Base-by-base conservation (phyloP, 2,888 invertebrate genomes). In the Dermolepida albohirtum region DNA sequence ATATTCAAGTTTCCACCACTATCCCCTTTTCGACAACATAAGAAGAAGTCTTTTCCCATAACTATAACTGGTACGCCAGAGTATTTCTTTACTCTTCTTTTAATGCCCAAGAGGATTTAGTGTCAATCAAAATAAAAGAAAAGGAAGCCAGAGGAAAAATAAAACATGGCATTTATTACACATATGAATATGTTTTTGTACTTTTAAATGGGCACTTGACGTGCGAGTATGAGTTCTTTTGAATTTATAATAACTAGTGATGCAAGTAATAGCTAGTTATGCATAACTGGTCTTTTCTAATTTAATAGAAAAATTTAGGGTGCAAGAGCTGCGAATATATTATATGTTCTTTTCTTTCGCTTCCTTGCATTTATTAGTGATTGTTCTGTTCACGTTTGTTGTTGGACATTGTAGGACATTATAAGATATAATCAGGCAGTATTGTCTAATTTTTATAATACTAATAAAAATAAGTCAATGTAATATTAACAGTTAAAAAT, bases 121-220 rank as follows among this genome's bases (percentile, higher is more conserved):
- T 17, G 49, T 49, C 49, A 49, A 49, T 49, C 49, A 49, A 22
- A 16, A 11, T 22, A 17, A 10, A 49, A 49, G 49, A 16, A 49
- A 17, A 49, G 49, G 22, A 22, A 16, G 22, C 22, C 8, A 49
- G 22, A 49, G 17, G n/a, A 11, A 17, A 22, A 49, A 17, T 1
- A 49, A 16, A 16, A 6, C 22, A 16, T 8, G 49, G 49, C 17
- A 49, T 17, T 49, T 49, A 49, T 49, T 49, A 49, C 22, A n/a
- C 49, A 11, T 49, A 49, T 17, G 49, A 16, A 49, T 49, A 49
- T 34, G 8, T 17, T 49, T 49, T 49, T 16, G 17, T 22, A 17
- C 10, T 8, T 12, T 16, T 49, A 16, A 49, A 17, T n/a, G 22
- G 49, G 16, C 22, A 22, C 49, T 10, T 47, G 10, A 16, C 47